Evolutionary conservation across 2,113 vertebrate genomes (phyloP).

Genomic region (Cynocephalus volans): DNA sequence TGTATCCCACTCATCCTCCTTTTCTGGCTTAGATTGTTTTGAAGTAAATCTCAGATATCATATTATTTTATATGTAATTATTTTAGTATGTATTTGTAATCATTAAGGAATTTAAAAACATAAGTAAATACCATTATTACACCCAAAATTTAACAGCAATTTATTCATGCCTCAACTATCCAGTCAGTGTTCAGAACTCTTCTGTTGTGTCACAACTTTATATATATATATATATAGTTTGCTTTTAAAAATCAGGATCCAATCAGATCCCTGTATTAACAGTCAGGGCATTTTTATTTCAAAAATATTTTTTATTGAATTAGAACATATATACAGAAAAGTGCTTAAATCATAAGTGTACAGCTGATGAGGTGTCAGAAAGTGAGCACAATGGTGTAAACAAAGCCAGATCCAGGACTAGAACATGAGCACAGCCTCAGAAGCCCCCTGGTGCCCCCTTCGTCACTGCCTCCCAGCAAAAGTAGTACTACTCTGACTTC

Average conservation of each 20-base stretch:
- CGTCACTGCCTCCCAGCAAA: not conserved
- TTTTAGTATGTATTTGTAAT: conserved; percentile 33
- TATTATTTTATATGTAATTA: conserved; percentile 31
- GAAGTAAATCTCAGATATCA: conserved; percentile 24
- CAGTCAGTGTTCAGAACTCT: not conserved
- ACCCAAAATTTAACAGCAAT: conserved; percentile 36
- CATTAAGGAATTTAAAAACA: not conserved
- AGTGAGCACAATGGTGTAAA: not conserved
- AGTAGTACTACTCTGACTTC: not conserved
- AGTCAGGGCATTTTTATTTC: not conserved
- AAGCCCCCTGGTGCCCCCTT: not conserved
- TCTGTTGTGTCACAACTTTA: not conserved
- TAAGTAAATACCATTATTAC: not conserved
- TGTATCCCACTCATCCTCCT: not conserved
- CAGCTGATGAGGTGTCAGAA: not conserved
- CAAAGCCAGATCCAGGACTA: not conserved
- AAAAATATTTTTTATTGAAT: not conserved
- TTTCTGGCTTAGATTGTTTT: conserved; percentile 18
- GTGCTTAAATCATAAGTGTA: not conserved
- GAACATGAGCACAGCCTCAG: not conserved
- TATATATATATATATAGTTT: no score
- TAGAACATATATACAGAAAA: not conserved
- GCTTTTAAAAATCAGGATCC: conserved; percentile 45
- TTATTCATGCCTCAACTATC: not conserved
- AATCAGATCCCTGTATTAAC: not conserved